A percentile compares a stretch with the other conserved stretches of the same genome.
These are phyloP conservation scores for Panzeria rudis DNA, from an alignment of 2,888 invertebrate genomes.

Conservation along the genomic window DNA sequence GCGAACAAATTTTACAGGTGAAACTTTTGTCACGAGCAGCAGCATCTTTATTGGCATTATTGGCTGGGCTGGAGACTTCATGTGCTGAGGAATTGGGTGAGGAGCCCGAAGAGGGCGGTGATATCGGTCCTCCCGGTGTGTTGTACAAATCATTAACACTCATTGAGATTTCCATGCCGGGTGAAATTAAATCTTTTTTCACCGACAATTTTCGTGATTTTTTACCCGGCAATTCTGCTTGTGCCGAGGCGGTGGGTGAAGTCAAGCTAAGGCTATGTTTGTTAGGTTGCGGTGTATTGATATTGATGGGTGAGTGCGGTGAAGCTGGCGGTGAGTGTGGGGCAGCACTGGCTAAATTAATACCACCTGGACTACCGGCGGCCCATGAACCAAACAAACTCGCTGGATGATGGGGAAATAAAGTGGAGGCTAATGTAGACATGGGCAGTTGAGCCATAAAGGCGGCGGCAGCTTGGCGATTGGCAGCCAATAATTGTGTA, in stretches of 20 bases:
- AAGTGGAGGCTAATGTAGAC: conserved; percentile 81
- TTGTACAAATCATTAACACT: conserved; percentile 80
- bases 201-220: conserved; percentile 80
- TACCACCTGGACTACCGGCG: conserved; percentile 75
- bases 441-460: conserved; percentile 83
- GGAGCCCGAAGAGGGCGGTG: conserved; percentile 86
- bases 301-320: conserved; percentile 61
- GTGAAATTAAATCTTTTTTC: conserved; percentile 82
- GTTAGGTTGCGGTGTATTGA: conserved; percentile 45
- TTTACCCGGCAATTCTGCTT: conserved; percentile 77
- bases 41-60: conserved; percentile 80
- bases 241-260: conserved; percentile 77
- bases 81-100: conserved; percentile 84
- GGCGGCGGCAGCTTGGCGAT: conserved; percentile 83
- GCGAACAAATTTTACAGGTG: conserved; percentile 93
- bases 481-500: conserved; percentile 81
- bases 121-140: conserved; percentile 83
- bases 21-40: conserved; percentile 91
- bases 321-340: conserved; percentile 75
- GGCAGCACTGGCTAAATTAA: conserved; percentile 73
- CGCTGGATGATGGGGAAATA: conserved; percentile 83
- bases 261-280: conserved; percentile 63
- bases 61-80: conserved; percentile 57
- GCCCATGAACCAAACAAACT: conserved; percentile 81
- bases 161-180: conserved; percentile 79